These are phyloP conservation scores for Brevipalpus yothersi DNA, from an alignment of 1,140 invertebrate genomes.

Conservation along the genomic window DNA sequence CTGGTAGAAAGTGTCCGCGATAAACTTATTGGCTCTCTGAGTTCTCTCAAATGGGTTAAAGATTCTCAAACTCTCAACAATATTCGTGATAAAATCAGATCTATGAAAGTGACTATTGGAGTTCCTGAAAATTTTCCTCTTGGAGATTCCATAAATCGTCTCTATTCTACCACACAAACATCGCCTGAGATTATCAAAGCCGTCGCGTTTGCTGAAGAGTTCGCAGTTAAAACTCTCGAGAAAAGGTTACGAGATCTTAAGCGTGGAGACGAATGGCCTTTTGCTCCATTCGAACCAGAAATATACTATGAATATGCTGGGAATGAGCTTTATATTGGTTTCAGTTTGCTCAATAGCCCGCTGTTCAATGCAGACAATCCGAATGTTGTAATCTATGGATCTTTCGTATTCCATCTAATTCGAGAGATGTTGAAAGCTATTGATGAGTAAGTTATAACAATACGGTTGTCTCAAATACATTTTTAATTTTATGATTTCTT, in stretches of 20 bases:
- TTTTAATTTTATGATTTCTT: too few species aligned
- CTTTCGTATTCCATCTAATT: background rate
- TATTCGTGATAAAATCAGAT: background rate
- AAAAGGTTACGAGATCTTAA: too few species aligned
- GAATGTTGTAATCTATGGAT: background rate
- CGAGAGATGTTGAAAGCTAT: background rate
- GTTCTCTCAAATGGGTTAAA: background rate
- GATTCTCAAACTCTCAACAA: background rate
- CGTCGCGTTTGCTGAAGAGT: background rate
- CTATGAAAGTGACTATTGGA: background rate
- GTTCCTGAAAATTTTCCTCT: background rate
- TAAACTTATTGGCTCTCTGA: background rate
- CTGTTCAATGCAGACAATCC: background rate
- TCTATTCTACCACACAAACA: background rate
- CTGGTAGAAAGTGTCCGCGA: background rate
- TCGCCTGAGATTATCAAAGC: background rate
- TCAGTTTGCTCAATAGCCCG: background rate
- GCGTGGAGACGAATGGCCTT: background rate
- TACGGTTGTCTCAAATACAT: too few species aligned
- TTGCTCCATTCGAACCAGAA: background rate
- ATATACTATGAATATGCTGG: background rate
- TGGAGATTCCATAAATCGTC: background rate
- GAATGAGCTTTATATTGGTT: background rate
- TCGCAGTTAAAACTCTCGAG: background rate
- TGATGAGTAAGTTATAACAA: too few species aligned